Percentiles rank a stretch among this genome's conserved stretches.
Evolutionary conservation across 2,113 vertebrate genomes (phyloP).

Genomic region (Myanophis thanlyinensis): DNA sequence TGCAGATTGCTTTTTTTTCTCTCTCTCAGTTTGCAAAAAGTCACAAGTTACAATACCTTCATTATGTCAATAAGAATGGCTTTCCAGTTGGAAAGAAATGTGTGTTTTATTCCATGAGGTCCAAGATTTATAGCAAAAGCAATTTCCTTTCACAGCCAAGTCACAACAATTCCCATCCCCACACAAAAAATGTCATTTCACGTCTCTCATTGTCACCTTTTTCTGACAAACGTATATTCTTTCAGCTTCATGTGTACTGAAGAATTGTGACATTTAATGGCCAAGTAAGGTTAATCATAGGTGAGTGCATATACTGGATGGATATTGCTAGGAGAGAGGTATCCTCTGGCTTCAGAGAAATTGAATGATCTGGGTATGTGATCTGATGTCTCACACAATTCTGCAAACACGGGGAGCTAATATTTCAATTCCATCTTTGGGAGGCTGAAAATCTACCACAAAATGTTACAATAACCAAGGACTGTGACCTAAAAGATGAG

Average conservation of each 20-base stretch:
- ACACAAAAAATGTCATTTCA: slow-evolving; percentile 75
- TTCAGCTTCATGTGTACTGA: slow-evolving; percentile 47
- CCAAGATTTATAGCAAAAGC: slow-evolving; percentile 76
- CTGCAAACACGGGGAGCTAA: not conserved
- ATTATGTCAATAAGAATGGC: slow-evolving; percentile 72
- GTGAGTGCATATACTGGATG: slow-evolving; percentile 52
- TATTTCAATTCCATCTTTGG: slow-evolving; percentile 14
- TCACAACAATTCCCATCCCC: slow-evolving; percentile 64
- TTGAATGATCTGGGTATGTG: slow-evolving; percentile 19
- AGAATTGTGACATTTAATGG: slow-evolving; percentile 71
- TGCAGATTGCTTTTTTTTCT: slow-evolving; percentile 67
- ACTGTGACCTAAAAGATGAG: slow-evolving; percentile 18
- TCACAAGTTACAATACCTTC: slow-evolving; percentile 75
- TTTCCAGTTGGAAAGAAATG: slow-evolving; percentile 77
- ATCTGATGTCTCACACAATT: not conserved
- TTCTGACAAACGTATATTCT: slow-evolving; percentile 66
- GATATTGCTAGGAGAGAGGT: slow-evolving; percentile 35
- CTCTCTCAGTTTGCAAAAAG: slow-evolving; percentile 74
- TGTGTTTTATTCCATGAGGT: slow-evolving; percentile 75
- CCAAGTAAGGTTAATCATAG: slow-evolving; percentile 66
- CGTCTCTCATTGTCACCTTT: slow-evolving; percentile 69
- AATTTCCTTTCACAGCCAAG: slow-evolving; percentile 74
- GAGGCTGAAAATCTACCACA: slow-evolving; percentile 11
- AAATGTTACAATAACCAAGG: slow-evolving; percentile 28
- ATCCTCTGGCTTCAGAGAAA: slow-evolving; percentile 14